Evolutionary conservation across 1,140 invertebrate genomes (phyloP), one percentile per base, ranked within the genome.

Genomic region (Bactericera cockerelli): DNA sequence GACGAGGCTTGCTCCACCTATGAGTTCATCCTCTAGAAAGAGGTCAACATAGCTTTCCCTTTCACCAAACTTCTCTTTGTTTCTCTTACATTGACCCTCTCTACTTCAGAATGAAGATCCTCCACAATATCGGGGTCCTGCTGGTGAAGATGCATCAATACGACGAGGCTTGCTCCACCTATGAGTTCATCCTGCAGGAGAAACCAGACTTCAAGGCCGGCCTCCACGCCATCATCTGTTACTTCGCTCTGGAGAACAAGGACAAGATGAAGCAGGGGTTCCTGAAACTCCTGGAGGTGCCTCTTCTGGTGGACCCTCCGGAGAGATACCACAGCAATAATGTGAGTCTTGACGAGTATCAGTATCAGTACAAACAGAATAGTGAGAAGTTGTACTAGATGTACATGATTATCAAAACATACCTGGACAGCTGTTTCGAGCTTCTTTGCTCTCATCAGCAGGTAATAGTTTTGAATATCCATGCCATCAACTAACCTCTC

Each of bases 131-230:
- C 70, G 96, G 92, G 0, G 82, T 98, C 60, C 77, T 96, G 10
- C 89, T 98, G 71, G 86, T 99, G 0, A 87, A 89, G 70, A 89
- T 98, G 85, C 91, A 89, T 8, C 92, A 96, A 69, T 94, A 93
- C 70, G 85, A 86, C 64, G 94, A 99, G 70, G 96, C 96, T 0
- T 86, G 93, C 26, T 87, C 86, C 14, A 93, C 90, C 68, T 97
- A 98, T 74, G 95, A 99, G 70, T 95, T 93, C 74, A 95, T 98
- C 57, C 96, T 98, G 90, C 85, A 87, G 59, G 93, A 98, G 69
- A 84, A 88, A 65, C 82, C 92, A 1, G 88, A 91, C 67, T 93
- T 94, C 67, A 87, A 84, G 65, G 83, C 79, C 65, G 79, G 92
- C 33, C 79, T 99, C 56, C 93, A 98, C 73, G 74, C 95, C 26